phyloP scores from a whole-genome alignment of 2,113 vertebrate genomes.

The Euleptes europaea region DNA sequence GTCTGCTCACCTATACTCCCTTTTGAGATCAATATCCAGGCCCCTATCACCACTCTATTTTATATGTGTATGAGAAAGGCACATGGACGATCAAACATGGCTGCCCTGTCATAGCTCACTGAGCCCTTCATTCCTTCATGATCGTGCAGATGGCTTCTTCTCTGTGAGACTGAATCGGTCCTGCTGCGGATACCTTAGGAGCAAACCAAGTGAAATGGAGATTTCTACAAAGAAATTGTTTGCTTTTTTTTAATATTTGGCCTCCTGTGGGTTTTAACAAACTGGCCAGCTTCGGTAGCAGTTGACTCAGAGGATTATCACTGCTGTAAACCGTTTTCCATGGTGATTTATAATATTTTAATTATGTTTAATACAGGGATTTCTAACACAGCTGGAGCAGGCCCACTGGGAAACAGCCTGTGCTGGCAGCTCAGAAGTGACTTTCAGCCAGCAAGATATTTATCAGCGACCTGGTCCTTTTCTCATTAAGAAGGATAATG shows the following conservation, averaged over 20 bases:
- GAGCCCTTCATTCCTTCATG: conserved; percentile 4
- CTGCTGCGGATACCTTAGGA: conserved; percentile 6
- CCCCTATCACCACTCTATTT: not conserved
- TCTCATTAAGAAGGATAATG: conserved; percentile 32
- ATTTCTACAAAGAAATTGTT: not conserved
- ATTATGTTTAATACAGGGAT: conserved; percentile 47
- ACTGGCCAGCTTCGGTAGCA: conserved; percentile 43
- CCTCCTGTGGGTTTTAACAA: conserved; percentile 1
- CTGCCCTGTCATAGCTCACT: not conserved
- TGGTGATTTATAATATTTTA: conserved; percentile 58
- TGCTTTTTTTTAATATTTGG: conserved; percentile 1
- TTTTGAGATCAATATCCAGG: not conserved
- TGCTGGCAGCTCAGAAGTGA: conserved; percentile 32
- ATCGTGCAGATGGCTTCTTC: not conserved
- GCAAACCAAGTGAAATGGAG: conserved; percentile 10
- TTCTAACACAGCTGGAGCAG: conserved; percentile 48
- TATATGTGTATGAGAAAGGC: not conserved
- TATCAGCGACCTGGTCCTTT: conserved; percentile 37
- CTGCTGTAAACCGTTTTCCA: conserved; percentile 43
- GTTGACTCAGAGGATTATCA: conserved; percentile 42
- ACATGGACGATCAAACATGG: not conserved
- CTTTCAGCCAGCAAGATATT: conserved; percentile 51
- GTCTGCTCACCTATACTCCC: too few relatives aligned
- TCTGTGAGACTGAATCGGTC: not conserved
- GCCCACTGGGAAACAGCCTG: conserved; percentile 39